Base-by-base conservation (phyloP, 2,888 invertebrate genomes). In the Scaptomyza polygonia region DNA sequence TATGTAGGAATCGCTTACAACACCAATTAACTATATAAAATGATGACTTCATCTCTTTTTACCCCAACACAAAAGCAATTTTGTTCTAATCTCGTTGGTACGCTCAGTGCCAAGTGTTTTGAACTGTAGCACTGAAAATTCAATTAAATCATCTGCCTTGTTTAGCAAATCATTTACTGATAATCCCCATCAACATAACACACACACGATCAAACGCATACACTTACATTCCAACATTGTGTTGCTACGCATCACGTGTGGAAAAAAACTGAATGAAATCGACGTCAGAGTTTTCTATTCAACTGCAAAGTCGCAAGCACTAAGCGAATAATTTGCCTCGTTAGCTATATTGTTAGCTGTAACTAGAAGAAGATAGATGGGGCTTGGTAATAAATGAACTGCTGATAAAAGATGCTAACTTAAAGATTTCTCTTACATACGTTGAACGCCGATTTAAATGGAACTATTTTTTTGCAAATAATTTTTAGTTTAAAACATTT, bases 101-200 rank as follows among this genome's bases (percentile, higher is more conserved):
- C 55, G 39, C 48, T 52, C 53, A 54, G 25, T 56, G 65, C 52
- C 67, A 62, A 64, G 53, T 53, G 52, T 43, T 63, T 40, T 68
- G 56, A 73, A 69, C 65, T 69, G 8, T 73, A 65, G 53, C 32
- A 21, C 45, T 63, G 43, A 58, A 59, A 48, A 67, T 73, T 75
- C 12, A 67, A 74, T 73, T 70, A 74, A 74, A 52, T 70, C 80
- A 84, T 84, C 57, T 59, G 66, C 52, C 58, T 47, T 66, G 59
- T 68, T 81, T 80, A 78, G 85, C 58, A 64, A 73, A 73, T 71
- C 59, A 74, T 51, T 48, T 63, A 40, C 55, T 63, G 79, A 79
- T 84, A 81, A 67, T 73, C 45, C 61, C 42, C 12, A 30, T 43
- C 25, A 47, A 52, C 59, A 45, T 14, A 34, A 25, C 30, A 11